Conservation (phyloP, 2,113 vertebrate species). For the Charina bottae region DNA sequence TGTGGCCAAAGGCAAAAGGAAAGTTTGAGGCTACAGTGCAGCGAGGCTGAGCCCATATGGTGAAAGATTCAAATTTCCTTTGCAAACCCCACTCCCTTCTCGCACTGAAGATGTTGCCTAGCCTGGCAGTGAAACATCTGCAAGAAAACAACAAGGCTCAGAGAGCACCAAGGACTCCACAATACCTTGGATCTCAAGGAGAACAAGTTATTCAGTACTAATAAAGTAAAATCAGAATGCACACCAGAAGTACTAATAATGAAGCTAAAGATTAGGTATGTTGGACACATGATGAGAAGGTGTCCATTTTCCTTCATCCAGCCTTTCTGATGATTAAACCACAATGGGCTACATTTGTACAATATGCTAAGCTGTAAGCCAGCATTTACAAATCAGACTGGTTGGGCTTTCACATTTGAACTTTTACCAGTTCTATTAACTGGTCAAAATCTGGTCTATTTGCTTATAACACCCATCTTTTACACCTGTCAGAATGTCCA, state of each 20-base stretch:
- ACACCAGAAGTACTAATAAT: background rate
- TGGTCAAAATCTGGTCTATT: background rate
- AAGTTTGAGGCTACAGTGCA: too few species aligned
- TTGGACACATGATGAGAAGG: background rate
- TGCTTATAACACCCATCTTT: background rate
- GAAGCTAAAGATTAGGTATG: background rate
- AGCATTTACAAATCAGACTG: background rate
- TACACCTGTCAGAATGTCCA: background rate
- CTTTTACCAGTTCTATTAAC: background rate
- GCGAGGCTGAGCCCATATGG: too few species aligned
- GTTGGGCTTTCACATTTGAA: background rate
- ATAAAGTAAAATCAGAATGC: background rate
- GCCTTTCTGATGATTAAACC: background rate
- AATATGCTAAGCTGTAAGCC: background rate
- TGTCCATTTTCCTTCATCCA: background rate
- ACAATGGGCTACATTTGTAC: background rate
- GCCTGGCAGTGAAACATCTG: too few species aligned
- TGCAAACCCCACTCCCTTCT: too few species aligned
- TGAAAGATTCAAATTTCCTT: too few species aligned
- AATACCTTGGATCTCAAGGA: background rate
- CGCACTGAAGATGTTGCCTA: too few species aligned
- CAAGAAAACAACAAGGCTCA: too few species aligned
- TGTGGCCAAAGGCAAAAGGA: too few species aligned
- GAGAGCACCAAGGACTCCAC: too few species aligned
- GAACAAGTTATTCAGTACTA: background rate